phyloP scores from a whole-genome alignment of 2,797 vertebrate genomes.

The Melanitta fusca region DNA sequence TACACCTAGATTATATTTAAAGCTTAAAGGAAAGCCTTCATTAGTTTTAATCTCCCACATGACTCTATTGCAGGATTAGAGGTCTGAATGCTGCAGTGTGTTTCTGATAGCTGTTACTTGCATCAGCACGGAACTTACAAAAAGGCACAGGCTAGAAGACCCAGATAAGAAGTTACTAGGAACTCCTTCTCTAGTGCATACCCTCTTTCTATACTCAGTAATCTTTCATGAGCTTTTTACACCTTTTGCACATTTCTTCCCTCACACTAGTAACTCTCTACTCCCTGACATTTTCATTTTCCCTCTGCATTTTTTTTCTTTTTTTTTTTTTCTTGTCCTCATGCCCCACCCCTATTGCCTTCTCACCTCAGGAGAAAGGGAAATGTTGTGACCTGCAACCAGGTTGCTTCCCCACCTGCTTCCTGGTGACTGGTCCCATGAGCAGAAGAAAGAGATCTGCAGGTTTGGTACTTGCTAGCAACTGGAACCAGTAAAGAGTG shows the following conservation, averaged over 20 bases:
- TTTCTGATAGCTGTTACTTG: constrained; percentile 47
- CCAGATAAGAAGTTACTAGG: constrained; percentile 30
- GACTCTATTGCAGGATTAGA: constrained; percentile 18
- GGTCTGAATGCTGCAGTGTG: neutral
- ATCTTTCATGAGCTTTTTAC: constrained; percentile 1
- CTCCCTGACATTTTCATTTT: neutral
- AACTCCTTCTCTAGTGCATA: neutral
- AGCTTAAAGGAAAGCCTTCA: constrained; percentile 38
- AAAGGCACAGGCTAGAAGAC: neutral
- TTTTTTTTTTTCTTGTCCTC: neutral
- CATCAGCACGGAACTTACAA: neutral
- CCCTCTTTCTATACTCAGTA: neutral
- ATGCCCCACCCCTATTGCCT: fast-evolving
- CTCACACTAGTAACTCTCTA: neutral
- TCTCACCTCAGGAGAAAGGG: neutral
- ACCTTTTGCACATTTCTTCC: neutral
- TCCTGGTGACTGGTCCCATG: neutral
- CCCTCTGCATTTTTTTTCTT: neutral
- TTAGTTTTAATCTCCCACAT: constrained; percentile 48
- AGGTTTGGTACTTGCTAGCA: neutral
- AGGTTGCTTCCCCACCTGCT: neutral
- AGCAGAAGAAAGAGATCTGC: neutral
- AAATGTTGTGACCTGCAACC: neutral
- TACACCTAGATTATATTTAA: constrained; percentile 26
- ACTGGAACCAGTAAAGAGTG: neutral